Base-by-base conservation (phyloP, 2,888 invertebrate genomes). In the Tineola bisselliella region DNA sequence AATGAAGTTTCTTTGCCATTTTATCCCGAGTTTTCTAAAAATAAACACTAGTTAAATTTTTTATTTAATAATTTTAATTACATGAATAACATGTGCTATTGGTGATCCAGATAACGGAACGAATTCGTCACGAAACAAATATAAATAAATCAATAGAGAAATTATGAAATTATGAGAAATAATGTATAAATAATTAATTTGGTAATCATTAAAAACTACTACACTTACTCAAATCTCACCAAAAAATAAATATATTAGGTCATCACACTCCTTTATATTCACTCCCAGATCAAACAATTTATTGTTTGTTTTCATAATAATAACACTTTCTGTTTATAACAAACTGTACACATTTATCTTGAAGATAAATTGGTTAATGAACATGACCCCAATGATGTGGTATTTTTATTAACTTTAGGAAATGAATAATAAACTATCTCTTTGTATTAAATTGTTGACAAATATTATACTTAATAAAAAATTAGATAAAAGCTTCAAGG, bases 1-100 rank as follows among this genome's bases (percentile, higher is more conserved):
- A 77, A 60, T 73, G 70, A 5, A 79, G 62, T 66, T 73, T 72
- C 63, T 70, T 74, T 1, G 74, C 64, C 76, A 77, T 77, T 52
- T 61, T 63, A 19, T 18, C 4, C 10, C 25, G 38, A 10, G 3
- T n/a, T 38, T 25, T 6, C 38, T 38, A 38, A 38, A 38, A 38
- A 25, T 25, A 25, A 25, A 25, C 25, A 25, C 25, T 2, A 25
- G 25, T 25, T 25, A 4, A 25, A 25, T 25, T 25, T 4, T 25
- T 25, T 25, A 25, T 25, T 25, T 25, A 25, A 25, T 25, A 25
- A 25, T 25, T 6, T 25, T 25, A 4, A 25, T 4, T 25, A 25
- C 2, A 25, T 25, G 6, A 25, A 6, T n/a, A n/a, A n/a, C n/a
- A n/a, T n/a, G n/a, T n/a, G n/a, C n/a, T n/a, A n/a, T n/a, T n/a